Conservation (phyloP, 2,113 vertebrate genomes). For the Bujurquina vittata region DNA sequence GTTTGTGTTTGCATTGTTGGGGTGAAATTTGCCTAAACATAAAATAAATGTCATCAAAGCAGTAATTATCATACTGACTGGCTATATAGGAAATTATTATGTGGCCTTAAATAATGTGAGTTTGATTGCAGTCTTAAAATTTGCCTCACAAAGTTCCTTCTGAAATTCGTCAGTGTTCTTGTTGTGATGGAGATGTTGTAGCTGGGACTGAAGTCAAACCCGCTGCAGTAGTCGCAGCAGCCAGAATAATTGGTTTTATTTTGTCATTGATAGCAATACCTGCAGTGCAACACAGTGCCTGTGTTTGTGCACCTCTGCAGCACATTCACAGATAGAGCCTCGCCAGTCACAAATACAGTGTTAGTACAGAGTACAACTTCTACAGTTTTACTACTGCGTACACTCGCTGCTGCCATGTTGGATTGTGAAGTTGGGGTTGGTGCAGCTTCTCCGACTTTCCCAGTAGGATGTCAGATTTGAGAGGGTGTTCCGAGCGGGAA, state of each 20-base stretch:
- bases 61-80: background rate
- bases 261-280: background rate
- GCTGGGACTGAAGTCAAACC: background rate
- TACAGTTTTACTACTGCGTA: background rate
- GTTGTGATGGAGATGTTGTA: background rate
- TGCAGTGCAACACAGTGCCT: background rate
- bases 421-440: background rate
- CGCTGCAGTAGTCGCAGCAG: background rate
- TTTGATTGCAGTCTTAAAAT: background rate
- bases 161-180: background rate
- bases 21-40: background rate
- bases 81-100: background rate
- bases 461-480: background rate
- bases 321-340: background rate
- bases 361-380: background rate
- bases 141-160: too few species aligned
- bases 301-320: background rate
- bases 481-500: background rate
- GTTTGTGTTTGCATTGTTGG: background rate
- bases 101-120: background rate
- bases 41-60: background rate
- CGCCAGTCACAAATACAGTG: background rate
- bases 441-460: background rate
- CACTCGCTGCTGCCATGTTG: background rate
- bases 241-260: background rate